A percentile compares a stretch with the other conserved stretches of the same genome.
These are phyloP conservation scores for Sebastes vulpes DNA, from an alignment of 2,797 vertebrate genomes.

Conservation along the genomic window DNA sequence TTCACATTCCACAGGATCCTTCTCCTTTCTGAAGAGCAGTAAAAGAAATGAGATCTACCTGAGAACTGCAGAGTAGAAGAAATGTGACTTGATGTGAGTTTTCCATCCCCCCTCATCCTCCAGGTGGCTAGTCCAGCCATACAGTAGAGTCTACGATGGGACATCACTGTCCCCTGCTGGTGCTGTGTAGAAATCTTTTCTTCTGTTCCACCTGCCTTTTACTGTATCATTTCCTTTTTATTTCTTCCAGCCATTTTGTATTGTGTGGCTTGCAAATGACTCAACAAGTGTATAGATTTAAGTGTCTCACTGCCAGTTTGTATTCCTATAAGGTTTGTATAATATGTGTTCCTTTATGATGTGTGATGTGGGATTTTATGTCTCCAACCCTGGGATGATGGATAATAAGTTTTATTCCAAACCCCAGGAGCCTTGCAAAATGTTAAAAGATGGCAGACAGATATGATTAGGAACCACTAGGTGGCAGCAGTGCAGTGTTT, in stretches of 20 bases:
- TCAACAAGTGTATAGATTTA: neutral
- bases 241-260: neutral
- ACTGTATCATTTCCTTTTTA: neutral
- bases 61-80: neutral
- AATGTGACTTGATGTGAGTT: slow-evolving; percentile 6
- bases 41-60: neutral
- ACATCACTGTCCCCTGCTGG: slow-evolving; percentile 73
- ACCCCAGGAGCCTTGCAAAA: neutral
- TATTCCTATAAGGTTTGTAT: neutral
- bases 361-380: neutral
- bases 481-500: slow-evolving; percentile 36
- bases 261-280: neutral
- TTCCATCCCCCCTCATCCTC: slow-evolving; percentile 17
- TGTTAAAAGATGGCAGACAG: neutral
- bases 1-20: slow-evolving; percentile 29
- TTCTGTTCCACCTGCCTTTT: neutral
- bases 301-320: neutral
- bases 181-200: neutral
- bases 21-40: neutral
- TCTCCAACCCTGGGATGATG: neutral
- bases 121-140: neutral
- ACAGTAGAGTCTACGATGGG: slow-evolving; percentile 2
- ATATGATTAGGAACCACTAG: slow-evolving; percentile 19
- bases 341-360: neutral
- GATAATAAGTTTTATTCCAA: neutral